Percentiles rank a stretch among this genome's conserved stretches.
Conservation (phyloP, 2,888 invertebrate species). For the Apomyelois bistriatella region DNA sequence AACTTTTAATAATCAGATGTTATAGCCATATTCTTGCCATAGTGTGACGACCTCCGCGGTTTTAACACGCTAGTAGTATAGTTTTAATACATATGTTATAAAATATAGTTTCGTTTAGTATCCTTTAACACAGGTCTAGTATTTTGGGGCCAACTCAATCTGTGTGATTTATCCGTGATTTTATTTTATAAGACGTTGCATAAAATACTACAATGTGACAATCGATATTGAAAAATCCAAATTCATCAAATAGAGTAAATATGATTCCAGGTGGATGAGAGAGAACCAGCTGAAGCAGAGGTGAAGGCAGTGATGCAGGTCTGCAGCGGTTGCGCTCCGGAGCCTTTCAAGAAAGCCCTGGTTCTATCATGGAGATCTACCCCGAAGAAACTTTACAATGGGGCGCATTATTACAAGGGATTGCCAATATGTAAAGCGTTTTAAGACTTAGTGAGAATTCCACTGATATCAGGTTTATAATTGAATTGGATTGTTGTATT, state of each 20-base stretch:
- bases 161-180: too few relatives aligned
- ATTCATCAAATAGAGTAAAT: constrained; percentile 18
- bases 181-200: not conserved
- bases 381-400: constrained; percentile 86
- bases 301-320: constrained; percentile 89
- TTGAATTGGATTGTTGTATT: not conserved
- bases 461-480: not conserved
- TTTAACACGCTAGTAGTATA: too few relatives aligned
- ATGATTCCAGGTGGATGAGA: constrained; percentile 81
- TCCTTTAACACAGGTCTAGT: too few relatives aligned
- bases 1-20: too few relatives aligned
- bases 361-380: constrained; percentile 87
- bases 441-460: constrained; percentile 38
- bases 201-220: too few relatives aligned
- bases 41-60: too few relatives aligned
- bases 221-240: too few relatives aligned
- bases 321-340: constrained; percentile 86
- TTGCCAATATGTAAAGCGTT: constrained; percentile 83
- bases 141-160: too few relatives aligned
- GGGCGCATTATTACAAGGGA: constrained; percentile 84
- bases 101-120: too few relatives aligned
- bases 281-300: constrained; percentile 91
- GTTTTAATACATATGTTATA: too few relatives aligned
- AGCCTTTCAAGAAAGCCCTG: constrained; percentile 90
- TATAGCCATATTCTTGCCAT: too few relatives aligned